Evolutionary conservation across 2,888 invertebrate species (phyloP).

Genomic region (Carterocephalus palaemon): DNA sequence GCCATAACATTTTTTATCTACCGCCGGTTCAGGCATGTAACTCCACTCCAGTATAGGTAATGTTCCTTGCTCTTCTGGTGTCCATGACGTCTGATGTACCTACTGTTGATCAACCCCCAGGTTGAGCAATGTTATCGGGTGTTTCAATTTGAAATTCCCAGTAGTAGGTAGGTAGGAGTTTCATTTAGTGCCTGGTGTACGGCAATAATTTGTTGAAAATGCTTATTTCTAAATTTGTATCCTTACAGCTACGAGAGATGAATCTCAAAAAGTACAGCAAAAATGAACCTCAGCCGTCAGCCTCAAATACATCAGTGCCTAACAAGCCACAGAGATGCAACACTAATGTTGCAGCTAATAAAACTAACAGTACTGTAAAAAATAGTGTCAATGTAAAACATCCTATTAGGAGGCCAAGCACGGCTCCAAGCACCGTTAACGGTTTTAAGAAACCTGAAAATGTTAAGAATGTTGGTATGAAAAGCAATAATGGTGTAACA

Average conservation of each 20-base stretch:
- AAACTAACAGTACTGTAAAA: constrained; percentile 30
- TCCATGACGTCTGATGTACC: too few species aligned
- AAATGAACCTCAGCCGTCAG: constrained; percentile 23
- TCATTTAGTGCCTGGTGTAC: constrained; percentile 7
- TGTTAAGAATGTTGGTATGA: too few species aligned
- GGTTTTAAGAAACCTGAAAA: constrained; percentile 1
- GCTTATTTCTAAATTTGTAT: constrained; percentile 8
- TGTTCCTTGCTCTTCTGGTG: too few species aligned
- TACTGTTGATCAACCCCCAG: too few species aligned
- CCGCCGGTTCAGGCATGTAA: constrained; percentile 25
- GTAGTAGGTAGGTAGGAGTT: too few species aligned
- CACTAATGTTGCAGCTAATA: constrained; percentile 21
- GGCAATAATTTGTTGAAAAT: background rate
- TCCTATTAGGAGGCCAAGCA: constrained; percentile 34
- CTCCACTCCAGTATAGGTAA: too few species aligned
- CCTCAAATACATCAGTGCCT: constrained; percentile 26
- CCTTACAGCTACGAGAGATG: constrained; percentile 56
- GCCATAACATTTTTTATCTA: too few species aligned
- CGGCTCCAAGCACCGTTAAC: constrained; percentile 31
- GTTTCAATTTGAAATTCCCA: too few species aligned
- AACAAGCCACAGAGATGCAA: constrained; percentile 27
- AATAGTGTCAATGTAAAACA: constrained; percentile 37
- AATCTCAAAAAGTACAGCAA: constrained; percentile 59
- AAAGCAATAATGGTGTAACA: too few species aligned
- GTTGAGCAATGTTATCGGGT: too few species aligned